Conservation (phyloP, 2,797 vertebrate species). For the Falco biarmicus region DNA sequence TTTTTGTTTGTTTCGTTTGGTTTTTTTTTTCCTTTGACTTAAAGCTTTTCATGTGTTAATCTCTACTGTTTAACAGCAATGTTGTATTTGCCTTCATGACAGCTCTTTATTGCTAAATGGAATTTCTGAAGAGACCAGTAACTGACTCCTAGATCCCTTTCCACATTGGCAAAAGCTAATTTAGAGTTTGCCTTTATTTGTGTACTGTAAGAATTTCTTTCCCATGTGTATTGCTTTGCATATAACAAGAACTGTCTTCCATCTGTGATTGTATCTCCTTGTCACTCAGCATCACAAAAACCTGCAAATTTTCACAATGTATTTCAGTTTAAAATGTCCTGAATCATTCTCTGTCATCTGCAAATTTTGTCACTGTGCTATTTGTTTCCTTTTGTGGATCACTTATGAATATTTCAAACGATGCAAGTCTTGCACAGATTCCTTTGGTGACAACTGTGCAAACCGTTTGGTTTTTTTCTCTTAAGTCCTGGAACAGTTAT, state of each 20-base stretch:
- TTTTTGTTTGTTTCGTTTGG: too few species aligned
- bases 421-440: background rate
- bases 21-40: background rate
- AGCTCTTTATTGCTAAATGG: background rate
- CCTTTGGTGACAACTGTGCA: background rate
- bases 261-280: background rate
- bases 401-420: conserved; percentile 2
- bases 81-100: background rate
- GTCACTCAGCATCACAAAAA: background rate
- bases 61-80: background rate
- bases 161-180: background rate
- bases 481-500: background rate
- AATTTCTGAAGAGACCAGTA: background rate
- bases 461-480: background rate
- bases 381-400: background rate
- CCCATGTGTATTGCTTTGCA: background rate
- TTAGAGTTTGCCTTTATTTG: background rate
- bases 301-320: background rate
- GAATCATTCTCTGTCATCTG: background rate
- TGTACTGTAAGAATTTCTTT: background rate
- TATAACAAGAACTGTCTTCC: background rate
- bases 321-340: background rate
- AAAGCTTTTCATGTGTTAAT: rapidly evolving
- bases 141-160: background rate
- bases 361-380: background rate